phyloP scores from a whole-genome alignment of 2,888 invertebrate genomes.

The Diogma glabrata region DNA sequence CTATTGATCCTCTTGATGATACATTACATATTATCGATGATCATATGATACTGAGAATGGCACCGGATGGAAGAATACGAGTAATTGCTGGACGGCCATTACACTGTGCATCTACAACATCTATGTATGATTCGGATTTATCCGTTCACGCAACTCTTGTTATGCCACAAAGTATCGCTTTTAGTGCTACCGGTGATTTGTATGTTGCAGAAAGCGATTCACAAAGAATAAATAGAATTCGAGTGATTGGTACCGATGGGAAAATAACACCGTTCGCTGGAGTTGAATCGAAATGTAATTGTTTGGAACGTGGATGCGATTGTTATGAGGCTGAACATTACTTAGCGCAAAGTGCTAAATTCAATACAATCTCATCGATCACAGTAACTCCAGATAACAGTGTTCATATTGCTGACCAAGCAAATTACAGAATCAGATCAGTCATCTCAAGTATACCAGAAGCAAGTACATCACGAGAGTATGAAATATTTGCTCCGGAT shows the following conservation, averaged over 20 bases:
- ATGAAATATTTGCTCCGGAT: conserved; percentile 90
- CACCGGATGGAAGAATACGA: conserved; percentile 80
- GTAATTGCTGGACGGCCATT: conserved; percentile 88
- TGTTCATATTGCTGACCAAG: conserved; percentile 92
- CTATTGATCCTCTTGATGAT: conserved; percentile 90
- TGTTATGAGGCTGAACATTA: conserved; percentile 89
- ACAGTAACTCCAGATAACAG: conserved; percentile 89
- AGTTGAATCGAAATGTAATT: conserved; percentile 87
- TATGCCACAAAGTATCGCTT: conserved; percentile 89
- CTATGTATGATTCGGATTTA: conserved; percentile 70
- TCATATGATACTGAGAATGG: conserved; percentile 87
- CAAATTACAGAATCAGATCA: conserved; percentile 75
- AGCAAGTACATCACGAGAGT: conserved; percentile 70
- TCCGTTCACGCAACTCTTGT: conserved; percentile 85
- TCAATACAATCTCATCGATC: conserved; percentile 86
- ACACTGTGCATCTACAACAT: conserved; percentile 77
- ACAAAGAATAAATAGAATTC: conserved; percentile 81
- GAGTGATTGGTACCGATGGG: conserved; percentile 87
- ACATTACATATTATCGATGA: conserved; percentile 93
- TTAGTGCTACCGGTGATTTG: conserved; percentile 82
- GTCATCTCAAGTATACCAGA: conserved; percentile 85
- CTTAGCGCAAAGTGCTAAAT: conserved; percentile 84
- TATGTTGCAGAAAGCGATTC: conserved; percentile 95
- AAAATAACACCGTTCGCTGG: conserved; percentile 90
- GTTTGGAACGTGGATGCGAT: conserved; percentile 79